A percentile compares a stretch with the other conserved stretches of the same genome.
phyloP scores from a whole-genome alignment of 2,888 invertebrate genomes.

The Callosobruchus maculatus region DNA sequence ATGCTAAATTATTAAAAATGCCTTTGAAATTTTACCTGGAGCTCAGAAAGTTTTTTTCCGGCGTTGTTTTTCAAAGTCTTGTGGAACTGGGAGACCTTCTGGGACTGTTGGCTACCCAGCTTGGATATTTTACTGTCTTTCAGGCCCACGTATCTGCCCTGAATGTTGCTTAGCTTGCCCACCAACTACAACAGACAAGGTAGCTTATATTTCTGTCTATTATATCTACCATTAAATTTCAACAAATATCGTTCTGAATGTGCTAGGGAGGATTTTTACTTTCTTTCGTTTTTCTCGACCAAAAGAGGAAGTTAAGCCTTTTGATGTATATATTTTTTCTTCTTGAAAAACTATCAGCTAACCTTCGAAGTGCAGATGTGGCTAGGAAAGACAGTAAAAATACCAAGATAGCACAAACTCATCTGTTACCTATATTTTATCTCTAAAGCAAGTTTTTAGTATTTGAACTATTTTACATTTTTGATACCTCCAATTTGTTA shows the following conservation, averaged over 20 bases:
- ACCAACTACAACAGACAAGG: conserved; percentile 37
- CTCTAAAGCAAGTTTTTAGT: background rate
- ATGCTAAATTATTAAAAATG: conserved; percentile 2
- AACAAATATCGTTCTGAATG: conserved; percentile 12
- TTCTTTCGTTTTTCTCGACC: conserved; percentile 17
- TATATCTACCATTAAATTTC: background rate
- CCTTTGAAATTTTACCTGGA: conserved; percentile 66
- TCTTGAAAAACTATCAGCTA: background rate
- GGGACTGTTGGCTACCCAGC: conserved; percentile 79
- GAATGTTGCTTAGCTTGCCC: conserved; percentile 59
- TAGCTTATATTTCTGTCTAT: background rate
- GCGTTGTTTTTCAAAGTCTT: conserved; percentile 85
- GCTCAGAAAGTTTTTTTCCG: conserved; percentile 78
- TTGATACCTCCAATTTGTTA: too few species aligned
- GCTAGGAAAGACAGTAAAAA: conserved; percentile 59
- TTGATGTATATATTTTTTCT: too few species aligned
- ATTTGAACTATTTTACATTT: too few species aligned
- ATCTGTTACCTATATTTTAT: background rate
- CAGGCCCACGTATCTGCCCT: conserved; percentile 78
- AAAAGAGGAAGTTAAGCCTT: too few species aligned
- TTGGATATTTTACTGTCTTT: conserved; percentile 89
- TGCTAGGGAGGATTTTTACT: conserved; percentile 35
- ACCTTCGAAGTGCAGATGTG: background rate
- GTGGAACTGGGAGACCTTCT: conserved; percentile 93
- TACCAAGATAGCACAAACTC: conserved; percentile 31